Evolutionary conservation across 2,113 vertebrate species (phyloP).

Genomic region (Anolis carolinensis): DNA sequence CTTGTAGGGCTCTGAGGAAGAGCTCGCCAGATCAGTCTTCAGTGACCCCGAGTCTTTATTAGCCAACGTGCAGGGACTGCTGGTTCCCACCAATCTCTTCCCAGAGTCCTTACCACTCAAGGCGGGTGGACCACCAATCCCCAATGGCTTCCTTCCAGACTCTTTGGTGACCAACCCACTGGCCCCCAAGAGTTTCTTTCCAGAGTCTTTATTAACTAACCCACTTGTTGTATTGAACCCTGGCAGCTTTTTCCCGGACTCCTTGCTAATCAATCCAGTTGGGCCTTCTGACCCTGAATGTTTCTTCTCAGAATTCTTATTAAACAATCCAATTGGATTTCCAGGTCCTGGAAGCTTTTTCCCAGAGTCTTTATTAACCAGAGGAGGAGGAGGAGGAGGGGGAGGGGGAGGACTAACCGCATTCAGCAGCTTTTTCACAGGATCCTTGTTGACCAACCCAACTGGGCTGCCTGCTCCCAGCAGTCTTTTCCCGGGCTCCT

Average conservation of each 20-base stretch:
- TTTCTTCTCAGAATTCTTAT: slow-evolving; percentile 69
- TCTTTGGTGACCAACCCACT: slow-evolving; percentile 64
- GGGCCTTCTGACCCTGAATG: slow-evolving; percentile 57
- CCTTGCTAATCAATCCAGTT: slow-evolving; percentile 64
- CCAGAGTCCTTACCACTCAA: slow-evolving; percentile 75
- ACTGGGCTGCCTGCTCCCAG: slow-evolving; percentile 61
- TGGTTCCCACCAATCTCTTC: slow-evolving; percentile 71
- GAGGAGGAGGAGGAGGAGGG: slow-evolving; percentile 55
- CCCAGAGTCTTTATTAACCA: slow-evolving; percentile 63
- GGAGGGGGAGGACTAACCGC: slow-evolving; percentile 56
- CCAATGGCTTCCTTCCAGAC: slow-evolving; percentile 62
- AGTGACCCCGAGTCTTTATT: slow-evolving; percentile 70
- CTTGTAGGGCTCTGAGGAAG: slow-evolving; percentile 72
- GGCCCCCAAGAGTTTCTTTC: slow-evolving; percentile 60
- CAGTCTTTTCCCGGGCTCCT: slow-evolving; percentile 75
- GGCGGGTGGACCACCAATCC: slow-evolving; percentile 61
- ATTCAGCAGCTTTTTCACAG: slow-evolving; percentile 62
- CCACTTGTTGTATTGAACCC: slow-evolving; percentile 64
- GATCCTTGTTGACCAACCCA: slow-evolving; percentile 64
- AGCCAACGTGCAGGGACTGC: slow-evolving; percentile 58
- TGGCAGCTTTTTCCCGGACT: slow-evolving; percentile 61
- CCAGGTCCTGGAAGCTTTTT: slow-evolving; percentile 63
- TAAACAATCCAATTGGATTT: slow-evolving; percentile 66
- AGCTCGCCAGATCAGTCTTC: slow-evolving; percentile 66
- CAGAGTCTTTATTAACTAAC: slow-evolving; percentile 64